Percentiles rank a stretch among this genome's conserved stretches.
Evolutionary conservation across 2,888 invertebrate species (phyloP).

Genomic region (Malacosoma neustria): DNA sequence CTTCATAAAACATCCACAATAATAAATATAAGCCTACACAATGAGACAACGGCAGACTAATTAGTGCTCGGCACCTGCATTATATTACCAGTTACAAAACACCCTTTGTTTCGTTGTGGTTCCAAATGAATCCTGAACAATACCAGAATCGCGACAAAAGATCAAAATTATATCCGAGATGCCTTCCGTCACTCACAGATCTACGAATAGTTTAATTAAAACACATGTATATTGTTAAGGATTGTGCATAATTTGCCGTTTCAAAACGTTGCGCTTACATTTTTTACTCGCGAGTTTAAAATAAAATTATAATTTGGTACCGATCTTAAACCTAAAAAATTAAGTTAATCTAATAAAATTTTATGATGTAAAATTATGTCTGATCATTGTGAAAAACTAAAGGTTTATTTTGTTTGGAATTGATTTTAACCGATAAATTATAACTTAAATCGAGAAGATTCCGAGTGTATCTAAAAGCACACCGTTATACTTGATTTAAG

Average conservation of each 20-base stretch:
- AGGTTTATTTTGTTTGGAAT: too few relatives aligned
- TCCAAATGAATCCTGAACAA: neutral
- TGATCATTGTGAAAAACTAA: too few relatives aligned
- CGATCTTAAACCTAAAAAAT: too few relatives aligned
- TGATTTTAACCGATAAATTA: too few relatives aligned
- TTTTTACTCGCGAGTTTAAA: too few relatives aligned
- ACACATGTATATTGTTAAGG: slow-evolving; percentile 8
- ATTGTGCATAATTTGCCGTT: neutral
- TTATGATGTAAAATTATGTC: too few relatives aligned
- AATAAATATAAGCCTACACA: neutral
- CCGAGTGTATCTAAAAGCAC: too few relatives aligned
- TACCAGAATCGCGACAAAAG: slow-evolving; percentile 16
- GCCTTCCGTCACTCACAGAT: slow-evolving; percentile 14
- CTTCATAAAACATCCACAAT: neutral
- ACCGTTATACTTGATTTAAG: too few relatives aligned
- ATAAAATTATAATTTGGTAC: too few relatives aligned
- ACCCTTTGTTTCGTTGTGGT: slow-evolving; percentile 14
- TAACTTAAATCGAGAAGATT: too few relatives aligned
- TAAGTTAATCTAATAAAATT: too few relatives aligned
- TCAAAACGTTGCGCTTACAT: neutral
- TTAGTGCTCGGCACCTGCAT: slow-evolving; percentile 10
- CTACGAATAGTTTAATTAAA: slow-evolving; percentile 23
- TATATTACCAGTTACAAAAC: slow-evolving; percentile 11
- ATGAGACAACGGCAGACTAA: slow-evolving; percentile 7
- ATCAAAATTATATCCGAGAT: slow-evolving; percentile 19